Percentiles rank a stretch among this genome's conserved stretches.
phyloP scores from a whole-genome alignment of 2,888 invertebrate species.

The Corbicula japonica region DNA sequence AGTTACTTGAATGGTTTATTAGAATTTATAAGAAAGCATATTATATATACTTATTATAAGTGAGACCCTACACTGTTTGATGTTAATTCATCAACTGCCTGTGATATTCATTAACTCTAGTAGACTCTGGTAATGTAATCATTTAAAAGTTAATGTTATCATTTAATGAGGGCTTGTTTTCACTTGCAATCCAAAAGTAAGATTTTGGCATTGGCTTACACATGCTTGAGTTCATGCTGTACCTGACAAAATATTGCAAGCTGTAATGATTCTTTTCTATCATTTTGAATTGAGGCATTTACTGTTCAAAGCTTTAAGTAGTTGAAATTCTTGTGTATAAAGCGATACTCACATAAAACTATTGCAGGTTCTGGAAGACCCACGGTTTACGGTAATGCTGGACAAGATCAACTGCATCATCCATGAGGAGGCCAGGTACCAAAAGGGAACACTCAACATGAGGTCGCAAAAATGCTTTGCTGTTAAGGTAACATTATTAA shows the following conservation, averaged over 20 bases:
- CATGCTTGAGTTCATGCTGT: neutral
- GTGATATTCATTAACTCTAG: no score
- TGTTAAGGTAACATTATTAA: constrained; percentile 89
- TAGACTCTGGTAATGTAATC: no score
- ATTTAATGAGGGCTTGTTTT: no score
- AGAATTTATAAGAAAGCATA: no score
- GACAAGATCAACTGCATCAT: constrained; percentile 88
- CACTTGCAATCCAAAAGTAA: no score
- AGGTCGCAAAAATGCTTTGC: constrained; percentile 91
- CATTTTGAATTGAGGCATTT: neutral
- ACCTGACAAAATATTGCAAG: no score
- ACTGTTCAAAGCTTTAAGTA: neutral
- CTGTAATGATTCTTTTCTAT: neutral
- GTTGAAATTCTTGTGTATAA: neutral
- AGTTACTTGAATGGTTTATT: no score
- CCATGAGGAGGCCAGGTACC: constrained; percentile 88
- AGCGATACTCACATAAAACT: neutral
- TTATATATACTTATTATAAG: no score
- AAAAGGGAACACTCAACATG: constrained; percentile 88
- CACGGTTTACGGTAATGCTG: constrained; percentile 87
- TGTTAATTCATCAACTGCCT: no score
- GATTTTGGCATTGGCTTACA: no score
- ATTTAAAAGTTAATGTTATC: no score
- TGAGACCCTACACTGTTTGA: no score
- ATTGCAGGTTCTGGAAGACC: constrained; percentile 86